A percentile compares a stretch with the other conserved stretches of the same genome.
Conservation (phyloP, 2,888 invertebrate species). For the Mythimna albipuncta region DNA sequence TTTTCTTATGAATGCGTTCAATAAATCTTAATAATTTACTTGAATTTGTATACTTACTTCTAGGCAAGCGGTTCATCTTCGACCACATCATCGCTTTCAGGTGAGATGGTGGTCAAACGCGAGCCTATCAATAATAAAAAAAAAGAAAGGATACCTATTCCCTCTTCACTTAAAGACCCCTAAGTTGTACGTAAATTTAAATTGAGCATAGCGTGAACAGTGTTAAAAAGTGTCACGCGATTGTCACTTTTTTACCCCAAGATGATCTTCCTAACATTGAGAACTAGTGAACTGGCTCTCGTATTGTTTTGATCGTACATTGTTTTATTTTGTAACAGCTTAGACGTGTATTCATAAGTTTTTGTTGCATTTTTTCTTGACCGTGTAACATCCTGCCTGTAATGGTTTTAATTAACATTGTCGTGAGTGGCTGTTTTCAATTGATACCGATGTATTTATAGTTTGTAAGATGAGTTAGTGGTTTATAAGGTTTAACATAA, state of each 20-base stretch:
- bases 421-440: slow-evolving; percentile 33
- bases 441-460: slow-evolving; percentile 16
- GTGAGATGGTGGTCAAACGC: too few relatives aligned
- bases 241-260: slow-evolving; percentile 28
- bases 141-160: too few relatives aligned
- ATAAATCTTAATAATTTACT: too few relatives aligned
- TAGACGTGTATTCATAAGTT: slow-evolving; percentile 40
- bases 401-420: slow-evolving; percentile 55
- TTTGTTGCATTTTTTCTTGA: slow-evolving; percentile 55
- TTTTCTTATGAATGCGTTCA: too few relatives aligned
- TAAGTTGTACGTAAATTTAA: not conserved
- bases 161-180: too few relatives aligned
- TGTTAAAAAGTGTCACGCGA: not conserved
- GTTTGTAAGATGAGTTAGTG: slow-evolving; percentile 5
- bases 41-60: too few relatives aligned
- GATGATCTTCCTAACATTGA: slow-evolving; percentile 20
- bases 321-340: slow-evolving; percentile 36
- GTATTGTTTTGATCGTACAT: slow-evolving; percentile 42
- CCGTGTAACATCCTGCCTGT: slow-evolving; percentile 55
- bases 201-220: not conserved
- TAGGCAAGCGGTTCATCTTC: too few relatives aligned
- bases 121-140: too few relatives aligned
- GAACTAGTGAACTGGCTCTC: slow-evolving; percentile 22
- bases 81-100: too few relatives aligned
- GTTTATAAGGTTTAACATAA: too few relatives aligned